Evolutionary conservation across 53 echinoderm and acorn worm species (phyloP).

Genomic region (Antedon mediterranea): DNA sequence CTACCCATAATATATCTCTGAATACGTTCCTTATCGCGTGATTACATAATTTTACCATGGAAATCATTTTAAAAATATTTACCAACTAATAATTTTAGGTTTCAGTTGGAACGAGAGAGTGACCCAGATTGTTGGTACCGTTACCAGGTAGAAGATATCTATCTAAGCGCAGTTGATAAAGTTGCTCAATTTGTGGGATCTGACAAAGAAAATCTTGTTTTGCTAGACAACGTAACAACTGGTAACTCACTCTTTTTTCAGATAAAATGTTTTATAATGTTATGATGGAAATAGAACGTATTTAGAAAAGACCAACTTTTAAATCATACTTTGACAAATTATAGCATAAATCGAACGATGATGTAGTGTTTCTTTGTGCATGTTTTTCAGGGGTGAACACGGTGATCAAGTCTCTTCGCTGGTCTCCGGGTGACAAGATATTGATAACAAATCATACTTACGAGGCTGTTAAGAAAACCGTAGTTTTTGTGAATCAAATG

Average conservation of each 20-base stretch:
- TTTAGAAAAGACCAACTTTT: too few species aligned
- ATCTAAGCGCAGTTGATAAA: background rate
- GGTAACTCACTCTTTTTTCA: too few species aligned
- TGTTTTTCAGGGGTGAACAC: constrained; percentile 3
- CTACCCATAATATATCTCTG: too few species aligned
- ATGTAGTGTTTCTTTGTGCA: too few species aligned
- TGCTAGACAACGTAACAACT: constrained; percentile 7
- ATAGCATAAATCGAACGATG: too few species aligned
- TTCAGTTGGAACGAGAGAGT: background rate
- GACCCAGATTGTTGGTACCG: constrained; percentile 8
- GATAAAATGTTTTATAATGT: too few species aligned
- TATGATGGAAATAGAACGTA: too few species aligned
- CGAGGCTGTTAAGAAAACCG: constrained; percentile 6
- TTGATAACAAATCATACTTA: constrained; percentile 2
- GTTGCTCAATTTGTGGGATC: constrained; percentile 8
- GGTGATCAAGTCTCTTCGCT: constrained; percentile 7
- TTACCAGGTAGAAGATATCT: background rate
- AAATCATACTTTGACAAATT: too few species aligned
- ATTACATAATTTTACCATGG: too few species aligned
- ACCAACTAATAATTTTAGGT: background rate
- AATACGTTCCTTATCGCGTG: too few species aligned
- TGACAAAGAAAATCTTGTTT: background rate
- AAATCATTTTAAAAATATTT: too few species aligned
- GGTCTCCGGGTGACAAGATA: constrained; percentile 9
- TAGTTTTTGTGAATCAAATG: background rate